Evolutionary conservation across 2,888 invertebrate genomes (phyloP).

Genomic region (Zygogramma bicolorata): DNA sequence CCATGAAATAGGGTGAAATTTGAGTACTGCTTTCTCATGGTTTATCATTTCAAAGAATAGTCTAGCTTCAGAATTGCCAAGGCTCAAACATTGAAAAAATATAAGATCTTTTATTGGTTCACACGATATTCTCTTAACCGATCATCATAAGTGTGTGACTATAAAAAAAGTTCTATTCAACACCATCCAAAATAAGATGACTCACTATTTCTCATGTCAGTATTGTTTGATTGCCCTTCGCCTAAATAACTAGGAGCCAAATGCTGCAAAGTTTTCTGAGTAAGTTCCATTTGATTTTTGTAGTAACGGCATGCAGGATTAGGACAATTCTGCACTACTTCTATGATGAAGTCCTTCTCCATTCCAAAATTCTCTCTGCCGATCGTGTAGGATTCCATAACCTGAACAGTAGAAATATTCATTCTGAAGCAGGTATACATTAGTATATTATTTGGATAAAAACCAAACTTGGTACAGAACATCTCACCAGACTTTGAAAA

Average conservation of each 20-base stretch:
- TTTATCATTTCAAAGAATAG: too few relatives aligned
- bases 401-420: conserved; percentile 63
- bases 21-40: too few relatives aligned
- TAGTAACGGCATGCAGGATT: conserved; percentile 90
- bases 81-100: too few relatives aligned
- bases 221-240: conserved; percentile 60
- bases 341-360: conserved; percentile 91
- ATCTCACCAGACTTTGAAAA: too few relatives aligned
- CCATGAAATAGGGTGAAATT: too few relatives aligned
- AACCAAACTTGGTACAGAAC: too few relatives aligned
- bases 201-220: conserved; percentile 62
- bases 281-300: conserved; percentile 83
- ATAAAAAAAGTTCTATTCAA: not conserved
- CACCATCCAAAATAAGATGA: conserved; percentile 30
- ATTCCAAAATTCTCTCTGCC: conserved; percentile 86
- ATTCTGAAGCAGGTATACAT: too few relatives aligned
- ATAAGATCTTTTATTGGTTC: too few relatives aligned
- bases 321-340: conserved; percentile 90
- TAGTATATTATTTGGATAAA: too few relatives aligned
- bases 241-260: conserved; percentile 67
- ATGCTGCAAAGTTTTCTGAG: conserved; percentile 80
- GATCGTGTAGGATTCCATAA: conserved; percentile 88
- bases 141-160: too few relatives aligned
- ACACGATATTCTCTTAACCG: too few relatives aligned
- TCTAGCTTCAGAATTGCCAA: too few relatives aligned